Base-by-base conservation (phyloP, 92 coral and sea anemone species). In the Scolanthus callimorphus region DNA sequence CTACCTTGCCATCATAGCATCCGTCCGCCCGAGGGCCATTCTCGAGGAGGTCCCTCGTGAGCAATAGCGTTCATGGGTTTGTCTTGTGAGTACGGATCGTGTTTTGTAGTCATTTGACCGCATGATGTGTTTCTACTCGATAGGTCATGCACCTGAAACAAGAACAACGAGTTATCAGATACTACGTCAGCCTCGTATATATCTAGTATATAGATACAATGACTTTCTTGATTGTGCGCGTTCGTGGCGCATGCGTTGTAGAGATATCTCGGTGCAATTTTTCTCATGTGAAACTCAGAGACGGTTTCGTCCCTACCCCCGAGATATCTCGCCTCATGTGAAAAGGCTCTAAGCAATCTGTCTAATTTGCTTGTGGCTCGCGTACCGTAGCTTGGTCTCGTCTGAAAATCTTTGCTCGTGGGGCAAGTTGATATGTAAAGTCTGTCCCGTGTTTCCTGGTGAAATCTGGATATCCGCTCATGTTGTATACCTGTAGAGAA, bases 401-500 rank as follows among this genome's bases (percentile, higher is more conserved):
- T 44, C 95, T 89, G 56, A 86, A 86, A 28, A 86, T 86, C 70
- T 77, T 54, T 6, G 95, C 95, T 28, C 95, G 79, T 0, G 85
- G 89, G 12, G 89, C 79, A 39, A 86, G 54, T 52, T 86, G 59
- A 31, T 86, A 77, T 0, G 95, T 76, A 57, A 62, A 73, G 2
- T 56, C 38, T 2, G 31, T 3, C 1, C 95, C 95, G 27, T 81
- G 76, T 9, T 49, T 49, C 57, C 62, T 62, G 15, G 80, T 89
- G 59, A 86, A 81, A 28, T 76, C 79, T 30, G 95, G 95, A 47
- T 57, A 86, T 27, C 95, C 95, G 61, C 95, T 86, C 11, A 77
- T 55, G 60, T 86, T 81, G 39, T 86, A 86, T 24, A 86, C 45
- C 95, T 86, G 58, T 20, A 49, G 29, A 39, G 26, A 19, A 34